A percentile compares a stretch with the other conserved stretches of the same genome.
phyloP scores from a whole-genome alignment of 2,797 vertebrate genomes.

The Lepidocolaptes lacrymiger region DNA sequence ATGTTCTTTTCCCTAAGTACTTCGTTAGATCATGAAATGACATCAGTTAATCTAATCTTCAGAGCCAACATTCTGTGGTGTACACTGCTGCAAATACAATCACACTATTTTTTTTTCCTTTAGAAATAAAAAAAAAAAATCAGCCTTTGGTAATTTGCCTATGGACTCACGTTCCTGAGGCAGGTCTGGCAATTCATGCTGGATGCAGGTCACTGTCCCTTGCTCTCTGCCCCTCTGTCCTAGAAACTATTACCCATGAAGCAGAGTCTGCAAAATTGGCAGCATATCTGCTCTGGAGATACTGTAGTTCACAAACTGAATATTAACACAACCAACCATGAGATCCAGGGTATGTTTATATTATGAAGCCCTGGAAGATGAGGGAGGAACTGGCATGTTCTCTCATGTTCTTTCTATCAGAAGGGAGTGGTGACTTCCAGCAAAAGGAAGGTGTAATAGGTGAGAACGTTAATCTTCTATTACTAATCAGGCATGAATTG shows the following conservation, averaged over 20 bases:
- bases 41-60: not conserved
- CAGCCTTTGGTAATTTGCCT: not conserved
- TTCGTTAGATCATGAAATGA: not conserved
- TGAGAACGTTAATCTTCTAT: not conserved
- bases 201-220: not conserved
- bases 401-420: not conserved
- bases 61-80: not conserved
- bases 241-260: not conserved
- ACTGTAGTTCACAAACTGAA: not conserved
- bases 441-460: not conserved
- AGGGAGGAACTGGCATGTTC: not conserved
- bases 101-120: not conserved
- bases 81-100: not conserved
- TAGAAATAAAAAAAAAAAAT: not conserved
- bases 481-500: not conserved
- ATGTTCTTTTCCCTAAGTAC: not conserved
- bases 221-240: not conserved
- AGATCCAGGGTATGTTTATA: not conserved
- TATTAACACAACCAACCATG: not conserved
- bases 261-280: not conserved
- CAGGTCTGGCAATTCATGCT: not conserved
- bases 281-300: not conserved
- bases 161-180: not conserved
- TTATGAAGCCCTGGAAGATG: not conserved
- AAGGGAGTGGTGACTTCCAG: not conserved